These are phyloP conservation scores for Hydropotes inermis DNA, from an alignment of 2,113 vertebrate genomes.

Conservation along the genomic window DNA sequence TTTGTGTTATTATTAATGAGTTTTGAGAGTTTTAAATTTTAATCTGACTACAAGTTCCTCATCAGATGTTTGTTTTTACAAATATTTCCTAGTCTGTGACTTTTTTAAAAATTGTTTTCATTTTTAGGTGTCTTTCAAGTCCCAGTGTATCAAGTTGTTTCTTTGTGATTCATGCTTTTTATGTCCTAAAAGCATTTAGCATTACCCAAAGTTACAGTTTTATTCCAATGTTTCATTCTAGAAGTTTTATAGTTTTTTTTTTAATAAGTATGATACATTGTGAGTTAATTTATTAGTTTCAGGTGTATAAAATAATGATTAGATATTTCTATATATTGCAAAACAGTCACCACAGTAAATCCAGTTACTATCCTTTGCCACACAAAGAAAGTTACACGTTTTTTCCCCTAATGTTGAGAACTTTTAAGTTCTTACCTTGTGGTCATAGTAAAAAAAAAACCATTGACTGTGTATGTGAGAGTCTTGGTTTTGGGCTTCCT, in stretches of 20 bases:
- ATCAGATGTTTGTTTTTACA: neutral
- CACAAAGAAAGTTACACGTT: neutral
- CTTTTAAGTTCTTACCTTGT: neutral
- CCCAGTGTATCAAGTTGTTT: neutral
- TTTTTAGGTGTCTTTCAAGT: constrained; percentile 12
- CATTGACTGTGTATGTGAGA: neutral
- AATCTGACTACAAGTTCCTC: neutral
- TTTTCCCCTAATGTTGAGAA: neutral
- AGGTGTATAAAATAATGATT: neutral
- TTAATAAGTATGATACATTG: neutral
- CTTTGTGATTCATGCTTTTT: neutral
- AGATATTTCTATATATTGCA: neutral
- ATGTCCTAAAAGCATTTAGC: neutral
- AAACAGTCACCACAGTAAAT: neutral
- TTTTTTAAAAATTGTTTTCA: neutral
- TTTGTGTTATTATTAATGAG: neutral
- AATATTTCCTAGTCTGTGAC: neutral
- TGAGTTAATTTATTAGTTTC: neutral
- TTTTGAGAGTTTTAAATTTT: neutral
- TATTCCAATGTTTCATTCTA: neutral
- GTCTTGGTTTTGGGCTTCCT: neutral
- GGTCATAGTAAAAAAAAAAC: neutral
- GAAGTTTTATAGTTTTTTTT: neutral
- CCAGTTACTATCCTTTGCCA: neutral
- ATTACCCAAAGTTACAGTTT: neutral